Evolutionary conservation across 1,140 invertebrate genomes (phyloP).

Genomic region (Lutraria rhynchaena): DNA sequence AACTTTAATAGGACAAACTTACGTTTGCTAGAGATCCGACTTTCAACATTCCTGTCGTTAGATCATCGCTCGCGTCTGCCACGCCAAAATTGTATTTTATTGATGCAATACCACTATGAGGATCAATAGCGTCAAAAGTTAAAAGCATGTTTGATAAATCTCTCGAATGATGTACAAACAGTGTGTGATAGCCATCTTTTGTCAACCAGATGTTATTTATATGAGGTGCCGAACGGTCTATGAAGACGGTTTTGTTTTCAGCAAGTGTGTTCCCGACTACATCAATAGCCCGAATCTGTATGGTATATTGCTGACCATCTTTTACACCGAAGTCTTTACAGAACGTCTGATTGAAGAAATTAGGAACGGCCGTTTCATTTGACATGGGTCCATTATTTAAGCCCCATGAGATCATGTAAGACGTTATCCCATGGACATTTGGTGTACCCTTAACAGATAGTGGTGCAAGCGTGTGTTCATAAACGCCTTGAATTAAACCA

Average conservation of each 20-base stretch:
- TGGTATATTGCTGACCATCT: slow-evolving; percentile 64
- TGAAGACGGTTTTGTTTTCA: slow-evolving; percentile 53
- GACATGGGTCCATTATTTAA: slow-evolving; percentile 4
- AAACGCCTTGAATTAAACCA: slow-evolving; percentile 35
- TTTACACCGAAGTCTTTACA: slow-evolving; percentile 6
- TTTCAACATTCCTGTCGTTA: not conserved
- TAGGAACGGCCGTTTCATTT: not conserved
- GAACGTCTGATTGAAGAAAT: slow-evolving; percentile 35
- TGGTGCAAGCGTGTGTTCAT: slow-evolving; percentile 62
- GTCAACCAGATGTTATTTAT: slow-evolving; percentile 59
- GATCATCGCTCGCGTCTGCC: not conserved
- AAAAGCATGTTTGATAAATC: slow-evolving; percentile 68
- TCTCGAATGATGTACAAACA: slow-evolving; percentile 61
- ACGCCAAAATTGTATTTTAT: slow-evolving; percentile 57
- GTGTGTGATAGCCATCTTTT: slow-evolving; percentile 48
- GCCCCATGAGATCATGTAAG: slow-evolving; percentile 8
- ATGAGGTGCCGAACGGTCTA: slow-evolving; percentile 60
- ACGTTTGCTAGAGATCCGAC: not conserved
- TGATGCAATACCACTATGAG: slow-evolving; percentile 63
- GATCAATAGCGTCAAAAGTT: slow-evolving; percentile 64
- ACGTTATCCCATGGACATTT: slow-evolving; percentile 66
- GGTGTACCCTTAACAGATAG: slow-evolving; percentile 62
- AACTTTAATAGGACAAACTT: too few species aligned
- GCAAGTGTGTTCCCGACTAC: slow-evolving; percentile 44
- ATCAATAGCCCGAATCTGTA: slow-evolving; percentile 58